Evolutionary conservation across 2,113 vertebrate genomes (phyloP), one percentile per base, ranked within the genome.

Genomic region (Hippocampus zosterae): DNA sequence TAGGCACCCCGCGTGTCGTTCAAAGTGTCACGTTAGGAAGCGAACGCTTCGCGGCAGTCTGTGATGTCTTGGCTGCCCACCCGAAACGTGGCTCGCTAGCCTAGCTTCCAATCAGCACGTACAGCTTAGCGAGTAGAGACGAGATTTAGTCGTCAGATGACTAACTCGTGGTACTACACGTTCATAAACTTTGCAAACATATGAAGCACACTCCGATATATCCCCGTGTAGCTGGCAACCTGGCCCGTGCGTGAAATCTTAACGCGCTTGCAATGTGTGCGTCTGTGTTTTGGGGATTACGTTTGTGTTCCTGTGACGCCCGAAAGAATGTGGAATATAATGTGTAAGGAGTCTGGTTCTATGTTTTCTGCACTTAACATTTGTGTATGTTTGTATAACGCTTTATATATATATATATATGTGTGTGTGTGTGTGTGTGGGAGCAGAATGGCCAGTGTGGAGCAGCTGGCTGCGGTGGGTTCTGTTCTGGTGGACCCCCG

Each of bases 381-480:
- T 18, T 50, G 50, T 8, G 19, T 9, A 18, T 52, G 50, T 53
- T 10, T 11, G 52, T n/a, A 3, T n/a, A 3, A 53, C 15, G 2
- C 1, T 0, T 18, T 33, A 3, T 8, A 3, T 46, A 2, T 46
- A 12, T 46, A 13, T 33, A 5, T 33, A 5, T 33, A 5, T 33
- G 29, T 33, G 15, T 48, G 46, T 53, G 52, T 21, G 48, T 18
- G 48, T 53, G 2, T 53, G 50, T n/a, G 21, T 8, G 9, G 1
- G 3, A 52, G 65, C 60, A 83, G 61, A 0, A 87, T 89, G 88
- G 71, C 81, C 64, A 78, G 46, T 60, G 68, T 91, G 86, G 92
- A 92, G 74, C 90, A 95, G 70, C 68, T 95, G 40, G 82, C 83
- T 2, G 88, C 90, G 8, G 72, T 98, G 0, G 95, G 96, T 53